Evolutionary conservation across 2,113 vertebrate species (phyloP), one percentile per base, ranked within the genome.

Genomic region (Sturnus vulgaris): DNA sequence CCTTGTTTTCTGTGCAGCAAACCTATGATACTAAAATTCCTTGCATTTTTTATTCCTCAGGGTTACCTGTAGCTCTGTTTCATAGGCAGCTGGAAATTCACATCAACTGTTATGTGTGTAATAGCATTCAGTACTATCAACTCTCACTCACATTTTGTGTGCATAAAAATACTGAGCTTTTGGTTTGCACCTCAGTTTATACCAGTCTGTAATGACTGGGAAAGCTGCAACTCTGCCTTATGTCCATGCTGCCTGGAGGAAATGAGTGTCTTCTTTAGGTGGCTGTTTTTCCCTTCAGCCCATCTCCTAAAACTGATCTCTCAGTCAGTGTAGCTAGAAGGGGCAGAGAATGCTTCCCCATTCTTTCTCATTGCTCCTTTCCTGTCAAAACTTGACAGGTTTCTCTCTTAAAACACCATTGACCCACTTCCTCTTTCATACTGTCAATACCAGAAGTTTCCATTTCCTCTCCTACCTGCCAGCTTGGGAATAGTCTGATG

Each of bases 251-350:
- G 9, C 22, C 37, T 82, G 28, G 15, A 66, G 37, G 60, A 81
- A 65, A 60, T 37, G 33, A 8, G 6, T 73, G 11, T 35, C 33
- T 33, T 59, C 19, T 72, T 68, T 33, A 76, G 20, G 19, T 63
- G 31, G 3, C 19, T 73, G 3, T 18, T 83, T 59, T 76, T 61
- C 19, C 16, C 8, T 52, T 75, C 0, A 0, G 2, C 35, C 13
- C 7, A 52, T 42, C 24, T 89, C 33, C 44, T 66, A 68, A 78
- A 83, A 28, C 52, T 59, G 16, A 64, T 82, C 21, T 88, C 47
- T 18, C 10, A 56, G 16, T 42, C 35, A 66, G 7, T 47, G 52
- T 23, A 20, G 9, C 69, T 71, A 18, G 23, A 75, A 79, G 46
- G 56, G n/a, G 7, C 52, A 89, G 64, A 57, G 35, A 50, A 60